Percentiles rank a stretch among this genome's conserved stretches.
Evolutionary conservation across 2,113 vertebrate genomes (phyloP).

Genomic region (Hydrolagus affinis): DNA sequence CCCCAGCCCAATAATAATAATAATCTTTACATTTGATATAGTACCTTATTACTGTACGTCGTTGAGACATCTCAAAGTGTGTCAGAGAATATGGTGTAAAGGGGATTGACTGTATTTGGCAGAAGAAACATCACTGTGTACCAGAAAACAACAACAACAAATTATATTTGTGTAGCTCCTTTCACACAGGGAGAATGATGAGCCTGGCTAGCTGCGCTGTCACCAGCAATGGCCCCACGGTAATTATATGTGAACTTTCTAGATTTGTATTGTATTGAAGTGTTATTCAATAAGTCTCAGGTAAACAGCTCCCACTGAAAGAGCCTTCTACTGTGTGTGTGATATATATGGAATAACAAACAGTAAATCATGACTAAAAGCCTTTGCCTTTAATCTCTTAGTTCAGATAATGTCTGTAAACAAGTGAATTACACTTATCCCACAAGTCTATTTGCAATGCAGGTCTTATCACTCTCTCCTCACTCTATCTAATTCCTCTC

Average conservation of each 20-base stretch:
- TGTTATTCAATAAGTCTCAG: neutral
- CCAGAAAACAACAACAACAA: no score
- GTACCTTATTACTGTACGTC: neutral
- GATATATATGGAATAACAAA: neutral
- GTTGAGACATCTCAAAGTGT: neutral
- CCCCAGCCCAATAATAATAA: no score
- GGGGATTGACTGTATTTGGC: no score
- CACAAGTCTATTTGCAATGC: neutral
- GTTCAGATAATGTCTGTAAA: neutral
- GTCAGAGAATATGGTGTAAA: neutral
- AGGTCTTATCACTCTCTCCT: slow-evolving; percentile 1
- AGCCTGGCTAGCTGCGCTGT: no score
- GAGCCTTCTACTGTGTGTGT: neutral
- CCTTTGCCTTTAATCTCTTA: neutral
- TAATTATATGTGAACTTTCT: neutral
- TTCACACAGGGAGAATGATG: no score
- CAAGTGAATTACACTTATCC: neutral
- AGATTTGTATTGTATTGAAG: neutral
- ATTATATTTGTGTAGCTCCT: no score
- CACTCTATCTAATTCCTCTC: slow-evolving; percentile 16
- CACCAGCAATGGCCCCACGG: neutral
- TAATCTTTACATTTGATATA: neutral
- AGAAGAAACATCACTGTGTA: no score
- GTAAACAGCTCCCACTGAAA: neutral
- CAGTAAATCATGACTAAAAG: neutral